phyloP scores from a whole-genome alignment of 2,113 vertebrate species.

The Rostratula benghalensis region DNA sequence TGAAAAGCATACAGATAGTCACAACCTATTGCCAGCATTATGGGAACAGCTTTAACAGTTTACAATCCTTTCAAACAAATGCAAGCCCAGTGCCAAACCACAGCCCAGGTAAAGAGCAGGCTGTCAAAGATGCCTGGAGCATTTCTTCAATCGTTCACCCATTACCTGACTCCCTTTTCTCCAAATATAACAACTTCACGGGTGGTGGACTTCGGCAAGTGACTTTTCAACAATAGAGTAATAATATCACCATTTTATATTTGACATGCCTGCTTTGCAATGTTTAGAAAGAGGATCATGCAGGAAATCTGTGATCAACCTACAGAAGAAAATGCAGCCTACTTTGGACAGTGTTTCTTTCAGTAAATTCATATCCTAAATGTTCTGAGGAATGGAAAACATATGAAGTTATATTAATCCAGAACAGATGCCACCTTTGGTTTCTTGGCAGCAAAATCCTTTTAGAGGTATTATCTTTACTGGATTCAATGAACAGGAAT shows the following conservation, averaged over 20 bases:
- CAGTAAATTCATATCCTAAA: background rate
- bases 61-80: background rate
- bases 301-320: background rate
- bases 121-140: background rate
- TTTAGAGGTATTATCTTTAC: background rate
- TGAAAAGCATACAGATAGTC: background rate
- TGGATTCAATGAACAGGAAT: background rate
- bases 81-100: background rate
- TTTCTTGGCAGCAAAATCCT: background rate
- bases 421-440: background rate
- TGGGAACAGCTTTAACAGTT: background rate
- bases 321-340: background rate
- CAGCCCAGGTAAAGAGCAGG: background rate
- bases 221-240: background rate
- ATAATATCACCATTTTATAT: background rate
- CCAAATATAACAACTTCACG: background rate
- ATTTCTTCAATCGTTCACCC: background rate
- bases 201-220: background rate
- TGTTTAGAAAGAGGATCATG: background rate
- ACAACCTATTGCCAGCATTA: background rate
- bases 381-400: background rate
- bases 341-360: background rate
- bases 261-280: background rate
- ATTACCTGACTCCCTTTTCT: background rate
- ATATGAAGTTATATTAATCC: background rate